These are phyloP conservation scores for Zhengitettix transpicula DNA, from an alignment of 2,888 invertebrate genomes.

Conservation along the genomic window DNA sequence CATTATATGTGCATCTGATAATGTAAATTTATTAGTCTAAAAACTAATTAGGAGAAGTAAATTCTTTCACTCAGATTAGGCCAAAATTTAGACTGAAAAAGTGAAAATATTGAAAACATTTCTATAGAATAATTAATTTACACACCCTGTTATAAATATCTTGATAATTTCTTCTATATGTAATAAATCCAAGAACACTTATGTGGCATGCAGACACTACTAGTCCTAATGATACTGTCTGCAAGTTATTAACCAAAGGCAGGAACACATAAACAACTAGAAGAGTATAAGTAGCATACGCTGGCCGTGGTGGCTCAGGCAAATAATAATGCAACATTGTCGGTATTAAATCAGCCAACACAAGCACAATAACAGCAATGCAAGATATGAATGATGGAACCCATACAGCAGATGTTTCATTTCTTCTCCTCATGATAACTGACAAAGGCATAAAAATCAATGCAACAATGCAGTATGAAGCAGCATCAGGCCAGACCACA, in stretches of 20 bases:
- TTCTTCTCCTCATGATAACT: conserved; percentile 21
- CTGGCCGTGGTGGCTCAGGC: conserved; percentile 33
- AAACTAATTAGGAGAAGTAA: no score
- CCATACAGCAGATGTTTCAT: conserved; percentile 9
- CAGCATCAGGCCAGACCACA: not conserved
- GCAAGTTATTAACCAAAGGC: conserved; percentile 55
- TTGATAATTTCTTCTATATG: conserved; percentile 24
- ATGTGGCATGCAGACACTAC: conserved; percentile 51
- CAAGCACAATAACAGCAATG: conserved; percentile 24
- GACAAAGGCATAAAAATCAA: not conserved
- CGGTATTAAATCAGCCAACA: conserved; percentile 44
- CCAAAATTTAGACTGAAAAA: no score
- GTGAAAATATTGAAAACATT: no score
- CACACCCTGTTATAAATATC: no score
- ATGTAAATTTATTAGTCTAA: no score
- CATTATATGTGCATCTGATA: no score
- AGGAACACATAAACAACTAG: conserved; percentile 71
- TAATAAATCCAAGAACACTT: conserved; percentile 35
- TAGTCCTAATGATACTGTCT: conserved; percentile 51
- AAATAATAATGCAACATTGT: conserved; percentile 35
- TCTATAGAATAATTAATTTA: no score
- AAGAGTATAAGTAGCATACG: conserved; percentile 53
- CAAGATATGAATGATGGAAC: not conserved
- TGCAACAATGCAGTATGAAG: not conserved
- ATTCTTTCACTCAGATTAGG: no score